phyloP scores from a whole-genome alignment of 2,797 vertebrate genomes.

The Darevskia mixta region DNA sequence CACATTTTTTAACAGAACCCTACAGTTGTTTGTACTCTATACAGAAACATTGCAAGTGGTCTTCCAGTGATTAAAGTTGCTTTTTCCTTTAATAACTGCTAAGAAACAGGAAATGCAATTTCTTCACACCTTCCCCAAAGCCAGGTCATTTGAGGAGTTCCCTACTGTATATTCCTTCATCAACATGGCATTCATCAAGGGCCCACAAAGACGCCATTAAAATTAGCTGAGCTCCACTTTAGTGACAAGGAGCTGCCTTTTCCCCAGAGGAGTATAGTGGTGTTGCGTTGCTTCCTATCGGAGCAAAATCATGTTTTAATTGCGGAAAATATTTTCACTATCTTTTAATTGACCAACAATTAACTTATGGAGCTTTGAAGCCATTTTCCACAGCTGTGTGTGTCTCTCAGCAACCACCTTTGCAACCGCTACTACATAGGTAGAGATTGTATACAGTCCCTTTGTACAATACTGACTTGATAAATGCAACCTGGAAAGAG shows the following conservation, averaged over 20 bases:
- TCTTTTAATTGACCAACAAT: constrained; percentile 98
- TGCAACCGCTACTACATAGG: neutral
- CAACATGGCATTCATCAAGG: constrained; percentile 81
- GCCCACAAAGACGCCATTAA: constrained; percentile 79
- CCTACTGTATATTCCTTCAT: constrained; percentile 82
- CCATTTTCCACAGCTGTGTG: constrained; percentile 47
- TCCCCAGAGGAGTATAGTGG: constrained; percentile 83
- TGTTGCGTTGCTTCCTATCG: constrained; percentile 92
- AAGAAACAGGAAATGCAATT: constrained; percentile 74
- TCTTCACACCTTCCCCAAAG: constrained; percentile 77
- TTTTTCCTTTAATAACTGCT: constrained; percentile 75
- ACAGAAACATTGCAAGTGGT: constrained; percentile 58
- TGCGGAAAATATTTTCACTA: constrained; percentile 88
- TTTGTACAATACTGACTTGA: neutral
- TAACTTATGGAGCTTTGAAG: constrained; percentile 76
- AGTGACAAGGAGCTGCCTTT: constrained; percentile 80
- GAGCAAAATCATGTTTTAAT: constrained; percentile 96
- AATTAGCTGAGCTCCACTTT: constrained; percentile 84
- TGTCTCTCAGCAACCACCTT: neutral
- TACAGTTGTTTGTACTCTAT: constrained; percentile 48
- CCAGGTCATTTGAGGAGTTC: constrained; percentile 75
- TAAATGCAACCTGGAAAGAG: neutral
- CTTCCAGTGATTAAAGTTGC: constrained; percentile 73
- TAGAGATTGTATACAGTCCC: neutral
- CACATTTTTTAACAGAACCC: constrained; percentile 53